phyloP scores from a whole-genome alignment of 2,888 invertebrate genomes.

The Erebia palarica region DNA sequence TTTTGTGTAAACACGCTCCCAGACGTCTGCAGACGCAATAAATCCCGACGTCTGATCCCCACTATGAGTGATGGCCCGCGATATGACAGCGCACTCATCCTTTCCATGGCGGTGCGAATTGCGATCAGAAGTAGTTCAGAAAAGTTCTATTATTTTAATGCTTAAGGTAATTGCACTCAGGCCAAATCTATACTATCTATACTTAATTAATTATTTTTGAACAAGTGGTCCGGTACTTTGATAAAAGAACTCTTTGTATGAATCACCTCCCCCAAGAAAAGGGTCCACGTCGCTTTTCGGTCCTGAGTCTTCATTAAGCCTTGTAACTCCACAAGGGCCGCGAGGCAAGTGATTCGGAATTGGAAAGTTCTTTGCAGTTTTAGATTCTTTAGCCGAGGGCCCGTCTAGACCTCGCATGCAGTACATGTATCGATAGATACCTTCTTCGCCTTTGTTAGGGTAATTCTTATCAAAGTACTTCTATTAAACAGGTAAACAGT shows the following conservation, averaged over 20 bases:
- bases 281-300: neutral
- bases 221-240: slow-evolving; percentile 8
- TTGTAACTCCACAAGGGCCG: slow-evolving; percentile 34
- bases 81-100: too few relatives aligned
- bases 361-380: slow-evolving; percentile 42
- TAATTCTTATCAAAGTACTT: neutral
- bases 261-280: neutral
- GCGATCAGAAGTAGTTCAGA: too few relatives aligned
- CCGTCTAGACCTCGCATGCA: slow-evolving; percentile 27
- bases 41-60: too few relatives aligned
- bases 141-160: too few relatives aligned
- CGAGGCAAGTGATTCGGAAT: slow-evolving; percentile 41
- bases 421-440: slow-evolving; percentile 13
- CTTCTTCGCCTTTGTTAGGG: neutral
- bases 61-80: too few relatives aligned
- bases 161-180: too few relatives aligned
- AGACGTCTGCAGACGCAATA: too few relatives aligned
- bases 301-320: slow-evolving; percentile 31
- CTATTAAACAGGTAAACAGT: neutral
- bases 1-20: too few relatives aligned
- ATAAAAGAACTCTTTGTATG: neutral
- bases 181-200: too few relatives aligned
- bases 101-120: too few relatives aligned
- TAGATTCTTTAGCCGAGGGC: slow-evolving; percentile 34
- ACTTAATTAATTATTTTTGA: neutral